Evolutionary conservation across 2,113 vertebrate genomes (phyloP), one percentile per base, ranked within the genome.

Genomic region (Hippocampus comes): DNA sequence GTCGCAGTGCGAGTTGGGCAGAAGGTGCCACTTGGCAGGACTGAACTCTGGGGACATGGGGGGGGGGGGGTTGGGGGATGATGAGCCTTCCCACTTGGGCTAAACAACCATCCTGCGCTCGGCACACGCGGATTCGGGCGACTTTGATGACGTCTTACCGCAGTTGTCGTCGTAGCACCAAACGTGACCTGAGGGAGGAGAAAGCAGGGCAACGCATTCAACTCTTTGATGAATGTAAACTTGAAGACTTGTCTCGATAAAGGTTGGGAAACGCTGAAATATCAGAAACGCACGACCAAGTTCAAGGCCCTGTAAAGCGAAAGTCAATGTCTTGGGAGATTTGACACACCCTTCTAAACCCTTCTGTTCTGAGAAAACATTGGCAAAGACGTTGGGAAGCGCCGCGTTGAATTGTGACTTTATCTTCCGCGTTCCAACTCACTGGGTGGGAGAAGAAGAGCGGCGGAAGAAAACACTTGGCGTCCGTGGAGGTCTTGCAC

Each of bases 111-210:
- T 23, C 25, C 15, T 5, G 23, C n/a, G 10, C 42, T 25, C 5
- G 10, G 11, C 38, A 43, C 41, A 1, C 6, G 23, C 0, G 23
- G 2, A 46, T 17, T 25, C 0, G 41, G 10, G n/a, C n/a, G 25
- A 9, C 1, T 42, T 38, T 2, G 64, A 12, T 18, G 25, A 51
- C 64, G 78, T 77, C 85, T 17, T 87, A 90, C 89, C n/a, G 42
- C 90, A 89, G 61, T 82, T 61, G 5, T 71, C 61, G 5, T 84
- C 64, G n/a, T 87, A 89, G 77, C 89, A 90, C 89, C 87, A 91
- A 0, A 30, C 2, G 42, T 68, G 73, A 67, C 49, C 85, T 88
- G 9, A 34, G 68, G 38, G 68, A 63, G 0, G n/a, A 42, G 59
- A 63, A 9, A 74, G 43, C 5, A 59, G 3, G 34, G 1, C 15